These are phyloP conservation scores for Pyrrhosoma nymphula DNA, from an alignment of 2,888 invertebrate genomes.

Conservation along the genomic window DNA sequence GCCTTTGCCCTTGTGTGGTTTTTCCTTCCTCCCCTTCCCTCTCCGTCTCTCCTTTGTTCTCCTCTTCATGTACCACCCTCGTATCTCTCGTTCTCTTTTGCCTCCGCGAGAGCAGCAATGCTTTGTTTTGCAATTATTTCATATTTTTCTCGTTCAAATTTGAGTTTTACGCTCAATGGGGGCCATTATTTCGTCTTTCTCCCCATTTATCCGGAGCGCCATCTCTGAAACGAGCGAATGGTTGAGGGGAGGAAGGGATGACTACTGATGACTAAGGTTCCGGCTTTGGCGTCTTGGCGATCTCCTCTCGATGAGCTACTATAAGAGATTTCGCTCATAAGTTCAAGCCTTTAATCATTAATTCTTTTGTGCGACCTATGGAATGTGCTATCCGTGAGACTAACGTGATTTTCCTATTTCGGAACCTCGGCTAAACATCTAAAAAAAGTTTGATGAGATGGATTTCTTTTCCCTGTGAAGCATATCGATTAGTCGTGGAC, in stretches of 20 bases:
- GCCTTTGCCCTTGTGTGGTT: not conserved
- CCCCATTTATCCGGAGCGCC: not conserved
- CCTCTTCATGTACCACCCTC: not conserved
- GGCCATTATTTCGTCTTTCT: not conserved
- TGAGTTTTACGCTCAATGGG: not conserved
- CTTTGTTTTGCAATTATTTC: constrained; percentile 29
- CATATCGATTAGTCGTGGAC: too few species aligned
- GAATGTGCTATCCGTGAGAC: not conserved
- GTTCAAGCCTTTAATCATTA: not conserved
- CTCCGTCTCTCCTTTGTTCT: not conserved
- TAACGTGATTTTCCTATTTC: not conserved
- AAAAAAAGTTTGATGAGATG: too few species aligned
- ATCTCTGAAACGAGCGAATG: not conserved
- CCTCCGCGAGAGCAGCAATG: not conserved
- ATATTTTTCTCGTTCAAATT: not conserved
- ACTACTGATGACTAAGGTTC: not conserved
- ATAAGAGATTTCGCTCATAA: not conserved
- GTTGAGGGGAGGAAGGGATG: not conserved
- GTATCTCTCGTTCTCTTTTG: not conserved
- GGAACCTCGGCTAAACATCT: not conserved
- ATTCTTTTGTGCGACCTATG: not conserved
- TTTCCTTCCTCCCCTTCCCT: not conserved
- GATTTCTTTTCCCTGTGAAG: too few species aligned
- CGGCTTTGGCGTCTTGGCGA: not conserved
- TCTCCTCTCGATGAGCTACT: not conserved